phyloP scores from a whole-genome alignment of 2,113 vertebrate genomes.

The chimpanzee (Pan troglodytes) region NHGRI_mPanTro3-v2.1_pri NC_072418.2:12864501-12865000 shows the following conservation, averaged over 20 bases:
- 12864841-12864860: slow-evolving; percentile 93
- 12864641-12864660: not conserved
- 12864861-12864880: slow-evolving; percentile 94
- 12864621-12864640: not conserved
- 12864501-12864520: not conserved
- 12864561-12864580: not conserved
- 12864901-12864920: slow-evolving; percentile 99
- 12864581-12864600: not conserved
- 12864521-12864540: accelerated
- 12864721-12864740: slow-evolving; percentile 97
- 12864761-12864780: slow-evolving; percentile 99
- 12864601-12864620: not conserved
- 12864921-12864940: slow-evolving; percentile 94
- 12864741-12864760: slow-evolving; percentile 99
- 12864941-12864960: slow-evolving; percentile 94
- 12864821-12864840: slow-evolving; percentile 96
- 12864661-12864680: accelerated
- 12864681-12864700: not conserved
- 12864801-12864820: slow-evolving; percentile 95
- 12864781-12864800: slow-evolving; percentile 99
- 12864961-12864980: slow-evolving; percentile 99
- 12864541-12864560: not conserved
- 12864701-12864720: slow-evolving; percentile 83
- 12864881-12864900: slow-evolving; percentile 94
- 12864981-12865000: slow-evolving; percentile 91